These are phyloP conservation scores for Rhimphoctona megacephalus DNA, from an alignment of 2,888 invertebrate genomes.

Conservation along the genomic window DNA sequence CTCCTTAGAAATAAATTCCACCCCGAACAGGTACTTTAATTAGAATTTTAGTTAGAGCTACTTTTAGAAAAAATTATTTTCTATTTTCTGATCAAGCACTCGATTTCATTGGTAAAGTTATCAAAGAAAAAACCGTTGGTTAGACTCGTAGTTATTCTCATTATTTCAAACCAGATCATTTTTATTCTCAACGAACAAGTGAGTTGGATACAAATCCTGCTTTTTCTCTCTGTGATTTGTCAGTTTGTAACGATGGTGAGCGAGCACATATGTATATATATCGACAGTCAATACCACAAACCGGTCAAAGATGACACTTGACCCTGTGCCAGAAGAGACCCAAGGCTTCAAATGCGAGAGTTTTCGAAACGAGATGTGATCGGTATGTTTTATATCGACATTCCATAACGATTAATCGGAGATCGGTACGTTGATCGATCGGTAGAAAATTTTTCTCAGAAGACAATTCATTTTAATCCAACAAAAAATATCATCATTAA, in stretches of 20 bases:
- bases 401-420: slow-evolving; percentile 4
- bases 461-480: slow-evolving; percentile 15
- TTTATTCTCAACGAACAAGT: background rate
- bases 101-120: background rate
- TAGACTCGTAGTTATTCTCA: background rate
- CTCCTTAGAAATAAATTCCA: background rate
- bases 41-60: background rate
- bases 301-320: slow-evolving; percentile 44
- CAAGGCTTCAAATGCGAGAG: slow-evolving; percentile 29
- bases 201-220: slow-evolving; percentile 20
- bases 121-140: background rate
- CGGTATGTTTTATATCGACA: slow-evolving; percentile 17
- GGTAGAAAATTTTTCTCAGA: slow-evolving; percentile 8
- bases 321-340: slow-evolving; percentile 37
- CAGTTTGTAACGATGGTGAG: slow-evolving; percentile 35
- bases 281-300: background rate
- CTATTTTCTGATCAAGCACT: background rate
- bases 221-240: slow-evolving; percentile 36
- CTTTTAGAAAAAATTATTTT: background rate
- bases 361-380: slow-evolving; percentile 29
- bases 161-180: background rate
- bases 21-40: background rate
- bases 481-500: background rate
- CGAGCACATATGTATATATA: slow-evolving; percentile 37
- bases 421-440: slow-evolving; percentile 19